phyloP scores from a whole-genome alignment of 2,888 invertebrate genomes.

The Phalangium opilio region DNA sequence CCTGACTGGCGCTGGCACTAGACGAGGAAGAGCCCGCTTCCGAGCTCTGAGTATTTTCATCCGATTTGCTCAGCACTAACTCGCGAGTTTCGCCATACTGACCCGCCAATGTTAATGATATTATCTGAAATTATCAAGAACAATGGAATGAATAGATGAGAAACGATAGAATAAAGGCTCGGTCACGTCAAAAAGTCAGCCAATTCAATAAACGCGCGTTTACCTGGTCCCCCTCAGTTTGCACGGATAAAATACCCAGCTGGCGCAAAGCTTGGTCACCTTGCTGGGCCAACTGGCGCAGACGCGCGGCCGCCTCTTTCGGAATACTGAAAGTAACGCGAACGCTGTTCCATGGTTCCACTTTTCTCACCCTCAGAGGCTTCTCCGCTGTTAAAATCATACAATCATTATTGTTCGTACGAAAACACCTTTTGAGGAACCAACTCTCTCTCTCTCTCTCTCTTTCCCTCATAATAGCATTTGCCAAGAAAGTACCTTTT shows the following conservation, averaged over 20 bases:
- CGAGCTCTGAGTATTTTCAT: slow-evolving; percentile 1
- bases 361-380: slow-evolving; percentile 50
- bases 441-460: too few relatives aligned
- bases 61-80: slow-evolving; percentile 18
- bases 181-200: background rate
- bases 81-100: slow-evolving; percentile 53
- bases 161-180: slow-evolving; percentile 4
- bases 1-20: slow-evolving; percentile 8
- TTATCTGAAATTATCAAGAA: slow-evolving; percentile 35
- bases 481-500: too few relatives aligned
- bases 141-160: background rate
- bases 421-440: too few relatives aligned
- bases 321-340: slow-evolving; percentile 95
- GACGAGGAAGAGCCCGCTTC: slow-evolving; percentile 11
- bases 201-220: slow-evolving; percentile 3
- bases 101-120: slow-evolving; percentile 46
- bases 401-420: too few relatives aligned
- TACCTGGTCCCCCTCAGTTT: slow-evolving; percentile 49
- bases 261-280: slow-evolving; percentile 75
- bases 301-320: slow-evolving; percentile 78
- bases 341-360: slow-evolving; percentile 98
- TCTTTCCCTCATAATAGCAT: too few relatives aligned
- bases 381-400: too few relatives aligned
- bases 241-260: slow-evolving; percentile 86
- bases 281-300: slow-evolving; percentile 79